Conservation (phyloP, 2,113 vertebrate species). For the Empidonax alnorum region DNA sequence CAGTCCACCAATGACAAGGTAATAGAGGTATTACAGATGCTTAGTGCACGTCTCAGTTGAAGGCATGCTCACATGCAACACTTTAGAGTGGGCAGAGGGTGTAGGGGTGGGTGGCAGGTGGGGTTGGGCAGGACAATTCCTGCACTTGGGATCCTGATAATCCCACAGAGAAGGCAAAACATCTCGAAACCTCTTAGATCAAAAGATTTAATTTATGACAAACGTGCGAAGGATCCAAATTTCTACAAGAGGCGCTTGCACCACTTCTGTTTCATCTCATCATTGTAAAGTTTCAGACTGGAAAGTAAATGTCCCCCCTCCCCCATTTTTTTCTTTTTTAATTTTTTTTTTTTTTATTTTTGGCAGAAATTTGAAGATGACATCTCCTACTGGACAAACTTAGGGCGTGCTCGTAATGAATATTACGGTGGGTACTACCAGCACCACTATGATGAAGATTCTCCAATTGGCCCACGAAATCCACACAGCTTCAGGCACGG, state of each 20-base stretch:
- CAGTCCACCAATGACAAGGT: neutral
- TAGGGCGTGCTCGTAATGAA: slow-evolving; percentile 77
- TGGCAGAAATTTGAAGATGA: slow-evolving; percentile 92
- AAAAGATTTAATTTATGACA: neutral
- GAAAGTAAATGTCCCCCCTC: neutral
- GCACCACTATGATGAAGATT: slow-evolving; percentile 91
- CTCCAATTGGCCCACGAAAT: slow-evolving; percentile 81
- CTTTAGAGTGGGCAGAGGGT: neutral
- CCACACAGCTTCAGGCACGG: slow-evolving; percentile 81
- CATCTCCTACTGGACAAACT: slow-evolving; percentile 88
- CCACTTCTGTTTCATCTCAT: neutral
- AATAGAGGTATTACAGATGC: neutral
- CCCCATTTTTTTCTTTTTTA: neutral
- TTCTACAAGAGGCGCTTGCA: neutral
- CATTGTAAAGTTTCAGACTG: neutral
- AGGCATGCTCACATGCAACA: fast-evolving
- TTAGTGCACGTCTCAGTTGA: neutral
- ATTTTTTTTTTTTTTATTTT: neutral
- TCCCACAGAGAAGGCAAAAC: neutral
- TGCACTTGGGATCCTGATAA: neutral
- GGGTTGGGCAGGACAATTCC: neutral
- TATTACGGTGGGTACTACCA: slow-evolving; percentile 84
- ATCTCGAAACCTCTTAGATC: neutral
- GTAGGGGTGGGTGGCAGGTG: neutral
- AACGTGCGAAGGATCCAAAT: fast-evolving